phyloP scores from a whole-genome alignment of 2,888 invertebrate species.

The Limenitis arthemis region DNA sequence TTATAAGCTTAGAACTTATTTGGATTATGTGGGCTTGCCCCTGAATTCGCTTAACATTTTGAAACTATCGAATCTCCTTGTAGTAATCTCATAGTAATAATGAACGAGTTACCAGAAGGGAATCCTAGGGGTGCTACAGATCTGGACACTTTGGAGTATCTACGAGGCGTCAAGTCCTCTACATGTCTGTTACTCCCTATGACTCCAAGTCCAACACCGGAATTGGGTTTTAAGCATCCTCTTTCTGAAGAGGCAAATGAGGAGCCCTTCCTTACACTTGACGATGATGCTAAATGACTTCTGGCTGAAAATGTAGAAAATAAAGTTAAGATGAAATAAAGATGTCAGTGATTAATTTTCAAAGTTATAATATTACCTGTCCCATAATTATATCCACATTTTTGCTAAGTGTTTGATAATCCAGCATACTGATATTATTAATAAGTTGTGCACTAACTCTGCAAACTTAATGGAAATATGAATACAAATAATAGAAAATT shows the following conservation, averaged over 20 bases:
- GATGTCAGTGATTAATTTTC: not conserved
- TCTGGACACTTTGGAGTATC: conserved; percentile 55
- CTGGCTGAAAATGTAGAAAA: conserved; percentile 53
- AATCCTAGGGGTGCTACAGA: conserved; percentile 38
- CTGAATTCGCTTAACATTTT: no score
- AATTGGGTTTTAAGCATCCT: conserved; percentile 71
- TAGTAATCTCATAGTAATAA: conserved; percentile 21
- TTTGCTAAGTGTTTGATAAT: conserved; percentile 65
- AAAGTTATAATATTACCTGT: conserved; percentile 42
- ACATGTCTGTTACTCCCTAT: conserved; percentile 74
- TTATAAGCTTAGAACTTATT: no score
- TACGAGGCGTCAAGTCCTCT: conserved; percentile 75
- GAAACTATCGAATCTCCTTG: not conserved
- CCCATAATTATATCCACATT: conserved; percentile 61
- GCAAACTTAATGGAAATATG: conserved; percentile 65
- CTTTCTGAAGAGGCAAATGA: conserved; percentile 68
- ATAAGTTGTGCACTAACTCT: conserved; percentile 66
- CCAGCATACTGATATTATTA: conserved; percentile 68
- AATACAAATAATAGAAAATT: conserved; percentile 60
- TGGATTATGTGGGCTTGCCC: no score
- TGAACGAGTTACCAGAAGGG: conserved; percentile 53
- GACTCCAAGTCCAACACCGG: conserved; percentile 73
- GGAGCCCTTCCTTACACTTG: conserved; percentile 53
- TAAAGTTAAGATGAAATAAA: not conserved
- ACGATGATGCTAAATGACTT: conserved; percentile 58